A percentile compares a stretch with the other conserved stretches of the same genome.
phyloP scores from a whole-genome alignment of 2,888 invertebrate genomes.

The Poecilobothrus nobilitatus region DNA sequence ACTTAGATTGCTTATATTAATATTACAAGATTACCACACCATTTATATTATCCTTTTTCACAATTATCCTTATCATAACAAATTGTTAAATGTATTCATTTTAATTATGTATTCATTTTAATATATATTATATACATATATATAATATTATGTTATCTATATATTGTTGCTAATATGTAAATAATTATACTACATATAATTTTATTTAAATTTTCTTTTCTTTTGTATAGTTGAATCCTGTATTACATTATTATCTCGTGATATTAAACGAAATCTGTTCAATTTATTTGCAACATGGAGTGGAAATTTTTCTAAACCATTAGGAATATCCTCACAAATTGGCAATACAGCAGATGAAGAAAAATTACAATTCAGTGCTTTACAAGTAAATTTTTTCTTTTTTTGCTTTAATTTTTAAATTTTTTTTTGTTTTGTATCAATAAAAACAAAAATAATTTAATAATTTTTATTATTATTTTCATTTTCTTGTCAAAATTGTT shows the following conservation, averaged over 20 bases:
- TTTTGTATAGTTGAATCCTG: constrained; percentile 69
- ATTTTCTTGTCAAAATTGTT: too few species aligned
- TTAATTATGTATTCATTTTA: too few species aligned
- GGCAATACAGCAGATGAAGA: constrained; percentile 48
- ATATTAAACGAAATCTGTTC: constrained; percentile 79
- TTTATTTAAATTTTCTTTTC: not conserved
- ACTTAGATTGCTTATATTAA: too few species aligned
- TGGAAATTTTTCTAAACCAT: constrained; percentile 70
- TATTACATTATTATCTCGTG: constrained; percentile 74
- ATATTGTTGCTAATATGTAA: too few species aligned
- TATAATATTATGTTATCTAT: too few species aligned
- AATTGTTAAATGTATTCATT: too few species aligned
- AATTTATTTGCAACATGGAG: constrained; percentile 91
- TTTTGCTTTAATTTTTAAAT: not conserved
- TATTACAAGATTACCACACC: too few species aligned
- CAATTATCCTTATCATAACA: too few species aligned
- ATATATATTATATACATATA: too few species aligned
- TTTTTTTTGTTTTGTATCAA: not conserved
- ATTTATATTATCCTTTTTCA: too few species aligned
- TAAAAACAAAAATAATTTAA: not conserved
- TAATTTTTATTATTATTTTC: constrained; percentile 8
- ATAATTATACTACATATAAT: too few species aligned
- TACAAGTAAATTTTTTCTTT: constrained; percentile 45
- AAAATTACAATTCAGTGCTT: constrained; percentile 54
- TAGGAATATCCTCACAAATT: constrained; percentile 46